phyloP scores from a whole-genome alignment of 1,140 invertebrate genomes.

The Pogonus chalceus region DNA sequence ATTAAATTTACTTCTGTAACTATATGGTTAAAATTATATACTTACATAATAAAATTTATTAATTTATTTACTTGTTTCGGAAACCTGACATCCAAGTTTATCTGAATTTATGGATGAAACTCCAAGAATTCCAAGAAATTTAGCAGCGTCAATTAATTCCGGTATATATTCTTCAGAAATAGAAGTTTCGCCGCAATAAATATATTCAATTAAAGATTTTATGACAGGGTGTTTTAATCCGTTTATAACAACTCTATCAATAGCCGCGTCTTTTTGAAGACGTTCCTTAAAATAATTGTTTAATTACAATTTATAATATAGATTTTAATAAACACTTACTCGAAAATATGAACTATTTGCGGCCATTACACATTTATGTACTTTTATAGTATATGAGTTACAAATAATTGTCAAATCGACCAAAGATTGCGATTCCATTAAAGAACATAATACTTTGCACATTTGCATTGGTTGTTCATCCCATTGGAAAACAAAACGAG shows the following conservation, averaged over 20 bases:
- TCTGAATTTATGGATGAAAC: constrained; percentile 19
- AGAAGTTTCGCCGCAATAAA: constrained; percentile 31
- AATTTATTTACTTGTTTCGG: background rate
- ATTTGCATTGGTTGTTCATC: constrained; percentile 27
- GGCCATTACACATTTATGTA: constrained; percentile 32
- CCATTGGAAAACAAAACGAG: constrained; percentile 19
- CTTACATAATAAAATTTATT: background rate
- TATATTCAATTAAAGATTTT: constrained; percentile 31
- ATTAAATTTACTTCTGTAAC: background rate
- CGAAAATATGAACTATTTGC: constrained; percentile 24
- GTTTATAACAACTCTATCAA: constrained; percentile 27
- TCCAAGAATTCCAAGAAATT: constrained; percentile 28
- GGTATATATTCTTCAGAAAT: constrained; percentile 27
- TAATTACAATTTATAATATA: constrained; percentile 18
- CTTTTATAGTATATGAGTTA: constrained; percentile 29
- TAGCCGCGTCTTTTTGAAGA: constrained; percentile 21
- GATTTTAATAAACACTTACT: constrained; percentile 9
- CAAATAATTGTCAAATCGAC: constrained; percentile 32
- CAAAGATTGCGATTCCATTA: constrained; percentile 32
- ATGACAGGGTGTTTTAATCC: constrained; percentile 29
- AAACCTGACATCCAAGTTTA: background rate
- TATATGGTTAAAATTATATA: background rate
- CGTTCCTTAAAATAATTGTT: constrained; percentile 19
- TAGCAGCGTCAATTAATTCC: constrained; percentile 27
- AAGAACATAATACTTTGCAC: constrained; percentile 24